A percentile compares a stretch with the other conserved stretches of the same genome.
Conservation (phyloP, 37 sponge, comb jelly and placozoan species). For the Spongilla lacustris region DNA sequence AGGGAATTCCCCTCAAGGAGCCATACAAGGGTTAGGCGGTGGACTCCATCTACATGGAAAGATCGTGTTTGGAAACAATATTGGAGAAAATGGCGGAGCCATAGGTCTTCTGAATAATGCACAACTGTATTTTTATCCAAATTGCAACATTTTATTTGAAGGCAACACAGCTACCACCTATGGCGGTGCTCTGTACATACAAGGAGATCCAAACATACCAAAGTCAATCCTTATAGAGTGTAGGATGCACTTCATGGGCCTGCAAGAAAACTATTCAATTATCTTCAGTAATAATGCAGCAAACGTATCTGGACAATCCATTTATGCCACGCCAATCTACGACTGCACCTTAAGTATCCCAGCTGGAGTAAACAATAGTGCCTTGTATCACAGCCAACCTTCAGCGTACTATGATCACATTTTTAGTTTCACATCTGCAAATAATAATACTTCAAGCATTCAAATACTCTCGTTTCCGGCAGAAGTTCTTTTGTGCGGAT, state of each 20-base stretch:
- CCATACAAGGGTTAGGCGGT: neutral
- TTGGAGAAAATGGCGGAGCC: conserved; percentile 30
- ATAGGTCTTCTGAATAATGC: conserved; percentile 20
- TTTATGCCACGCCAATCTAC: conserved; percentile 46
- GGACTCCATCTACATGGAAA: conserved; percentile 24
- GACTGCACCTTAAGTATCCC: conserved; percentile 4
- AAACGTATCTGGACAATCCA: conserved; percentile 27
- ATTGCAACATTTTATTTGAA: neutral
- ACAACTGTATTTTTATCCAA: neutral
- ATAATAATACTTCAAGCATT: no score
- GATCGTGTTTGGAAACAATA: conserved; percentile 18
- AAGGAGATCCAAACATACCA: conserved; percentile 23
- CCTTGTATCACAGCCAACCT: no score
- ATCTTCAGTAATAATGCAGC: conserved; percentile 23
- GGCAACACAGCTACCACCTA: neutral
- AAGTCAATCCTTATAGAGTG: neutral
- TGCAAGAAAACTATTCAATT: neutral
- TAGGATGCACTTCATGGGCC: neutral
- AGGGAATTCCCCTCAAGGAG: conserved; percentile 20
- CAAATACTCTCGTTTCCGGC: no score
- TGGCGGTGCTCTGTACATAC: conserved; percentile 44
- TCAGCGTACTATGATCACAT: no score
- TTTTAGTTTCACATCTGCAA: no score
- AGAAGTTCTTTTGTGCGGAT: no score
- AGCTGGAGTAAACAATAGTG: no score